Base-by-base conservation (phyloP, 2,113 vertebrate species). In the Oreotrochilus melanogaster region DNA sequence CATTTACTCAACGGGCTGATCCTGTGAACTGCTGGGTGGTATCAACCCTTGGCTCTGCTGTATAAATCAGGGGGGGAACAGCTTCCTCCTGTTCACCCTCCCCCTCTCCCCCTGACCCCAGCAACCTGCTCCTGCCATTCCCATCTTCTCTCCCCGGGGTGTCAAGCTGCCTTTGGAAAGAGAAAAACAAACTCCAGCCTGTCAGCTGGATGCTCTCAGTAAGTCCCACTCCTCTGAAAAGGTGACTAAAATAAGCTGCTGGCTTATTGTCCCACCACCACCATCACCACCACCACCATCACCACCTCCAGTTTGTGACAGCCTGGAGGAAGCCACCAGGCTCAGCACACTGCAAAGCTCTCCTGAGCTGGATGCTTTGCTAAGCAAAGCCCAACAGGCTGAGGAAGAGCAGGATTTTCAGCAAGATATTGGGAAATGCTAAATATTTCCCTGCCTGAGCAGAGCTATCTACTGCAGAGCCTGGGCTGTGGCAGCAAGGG, bases 51-150 rank as follows among this genome's bases (percentile, higher is more conserved):
- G 14, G 8, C 74, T 86, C 75, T 48, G 58, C 0, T 0, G 8
- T 51, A 88, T 80, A 84, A 92, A 92, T 88, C 91, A 58, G 48
- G 78, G 47, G 19, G 19, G 3, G 35, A 82, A 42, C 0, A 0
- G 81, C 22, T 95, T 89, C 85, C 85, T 93, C 65, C 73, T 48
- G 48, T 43, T 69, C 30, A 3, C 57, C 37, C 86, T 35, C 76
- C 37, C 67, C 25, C 35, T 10, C 35, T 37, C 47, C 47, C 43
- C 43, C 18, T 21, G 2, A 61, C 37, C 91, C 43, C 86, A 45
- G 39, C 88, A 96, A 95, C 96, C 91, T 95, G 95, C 86, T 97
- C 88, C 78, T 16, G 0, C 31, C 54, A 13, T 3, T 37, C 78
- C 76, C 58, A 30, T 83, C 86, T 86, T 42, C 85, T 74, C 37